Conservation (phyloP, 2,888 invertebrate species). For the Bellardia pandia region DNA sequence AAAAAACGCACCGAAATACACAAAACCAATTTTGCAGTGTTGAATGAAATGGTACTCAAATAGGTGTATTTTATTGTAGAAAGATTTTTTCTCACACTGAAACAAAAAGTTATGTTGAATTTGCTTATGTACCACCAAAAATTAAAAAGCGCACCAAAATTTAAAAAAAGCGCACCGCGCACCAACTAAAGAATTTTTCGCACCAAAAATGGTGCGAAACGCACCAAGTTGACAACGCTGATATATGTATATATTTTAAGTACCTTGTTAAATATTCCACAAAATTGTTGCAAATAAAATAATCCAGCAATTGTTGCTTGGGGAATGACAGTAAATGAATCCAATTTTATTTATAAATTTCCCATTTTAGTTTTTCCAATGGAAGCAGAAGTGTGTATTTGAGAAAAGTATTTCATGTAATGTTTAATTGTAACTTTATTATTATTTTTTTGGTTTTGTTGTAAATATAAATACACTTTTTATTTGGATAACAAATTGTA, state of each 20-base stretch:
- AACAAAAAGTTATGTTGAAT: too few relatives aligned
- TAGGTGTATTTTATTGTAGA: too few relatives aligned
- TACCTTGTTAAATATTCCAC: conserved; percentile 35
- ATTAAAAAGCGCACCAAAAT: too few relatives aligned
- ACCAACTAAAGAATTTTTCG: too few relatives aligned
- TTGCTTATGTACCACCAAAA: too few relatives aligned
- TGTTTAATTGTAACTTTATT: background rate
- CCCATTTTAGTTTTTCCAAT: conserved; percentile 31
- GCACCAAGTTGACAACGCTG: too few relatives aligned
- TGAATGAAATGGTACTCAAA: too few relatives aligned
- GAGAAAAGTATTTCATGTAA: conserved; percentile 2
- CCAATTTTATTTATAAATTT: conserved; percentile 41
- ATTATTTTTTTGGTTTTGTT: conserved; percentile 2
- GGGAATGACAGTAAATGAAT: conserved; percentile 49
- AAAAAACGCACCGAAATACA: too few relatives aligned
- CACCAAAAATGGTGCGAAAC: too few relatives aligned
- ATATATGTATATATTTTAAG: background rate
- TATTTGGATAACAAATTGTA: conserved; percentile 19
- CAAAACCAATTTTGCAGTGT: too few relatives aligned
- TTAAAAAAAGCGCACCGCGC: too few relatives aligned
- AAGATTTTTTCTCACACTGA: too few relatives aligned
- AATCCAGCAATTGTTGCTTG: conserved; percentile 22
- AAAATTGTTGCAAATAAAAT: conserved; percentile 1
- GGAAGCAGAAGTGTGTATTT: background rate
- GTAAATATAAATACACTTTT: conserved; percentile 13